phyloP scores from a whole-genome alignment of 2,797 vertebrate species.

The Epinephelus malabaricus region DNA sequence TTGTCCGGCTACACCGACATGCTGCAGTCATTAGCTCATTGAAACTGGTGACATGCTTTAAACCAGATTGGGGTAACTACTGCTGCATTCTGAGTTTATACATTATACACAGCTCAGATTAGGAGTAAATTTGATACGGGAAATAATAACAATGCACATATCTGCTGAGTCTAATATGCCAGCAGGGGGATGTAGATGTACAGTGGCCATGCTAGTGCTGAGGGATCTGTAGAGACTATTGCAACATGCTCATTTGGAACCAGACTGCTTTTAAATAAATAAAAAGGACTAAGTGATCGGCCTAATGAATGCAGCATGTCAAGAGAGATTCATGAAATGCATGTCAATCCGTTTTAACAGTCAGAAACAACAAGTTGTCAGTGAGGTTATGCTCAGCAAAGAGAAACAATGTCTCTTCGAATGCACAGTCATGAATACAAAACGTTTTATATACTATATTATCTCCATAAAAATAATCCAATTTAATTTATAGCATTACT shows the following conservation, averaged over 20 bases:
- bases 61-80: conserved; percentile 27
- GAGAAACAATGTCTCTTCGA: conserved; percentile 61
- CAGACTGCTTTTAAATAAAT: conserved; percentile 73
- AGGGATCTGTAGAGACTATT: conserved; percentile 35
- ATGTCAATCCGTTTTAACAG: conserved; percentile 42
- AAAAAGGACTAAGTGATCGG: conserved; percentile 57
- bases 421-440: conserved; percentile 79
- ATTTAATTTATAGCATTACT: conserved; percentile 81
- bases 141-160: conserved; percentile 34
- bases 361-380: conserved; percentile 58
- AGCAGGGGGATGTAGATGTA: conserved; percentile 29
- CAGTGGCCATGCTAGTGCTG: conserved; percentile 36
- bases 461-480: conserved; percentile 81
- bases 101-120: conserved; percentile 33
- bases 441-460: conserved; percentile 82
- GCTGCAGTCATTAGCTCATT: conserved; percentile 69
- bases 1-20: conserved; percentile 69
- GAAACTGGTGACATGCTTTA: conserved; percentile 24
- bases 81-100: conserved; percentile 25
- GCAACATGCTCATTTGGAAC: conserved; percentile 47
- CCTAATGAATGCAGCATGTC: conserved; percentile 66
- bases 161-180: neutral
- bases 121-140: conserved; percentile 25
- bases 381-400: conserved; percentile 69
- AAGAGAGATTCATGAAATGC: conserved; percentile 49